Conservation (phyloP, 2,113 vertebrate genomes). For the Hippocampus guttulatus region DNA sequence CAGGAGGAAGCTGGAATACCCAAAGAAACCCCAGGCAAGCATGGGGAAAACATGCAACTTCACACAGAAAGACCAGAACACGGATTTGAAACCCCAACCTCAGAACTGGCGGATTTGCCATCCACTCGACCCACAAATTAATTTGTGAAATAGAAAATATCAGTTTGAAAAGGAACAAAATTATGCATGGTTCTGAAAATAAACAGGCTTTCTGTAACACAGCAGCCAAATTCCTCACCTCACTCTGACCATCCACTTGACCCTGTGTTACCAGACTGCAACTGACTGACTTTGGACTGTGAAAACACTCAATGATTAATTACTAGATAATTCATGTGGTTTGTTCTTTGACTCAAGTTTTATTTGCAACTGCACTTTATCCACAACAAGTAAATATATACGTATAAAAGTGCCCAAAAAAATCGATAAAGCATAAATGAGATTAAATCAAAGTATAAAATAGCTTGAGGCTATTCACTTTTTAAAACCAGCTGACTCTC, state of each 20-base stretch:
- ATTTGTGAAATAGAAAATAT: background rate
- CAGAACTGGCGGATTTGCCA: background rate
- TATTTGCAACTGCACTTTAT: background rate
- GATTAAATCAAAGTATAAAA: background rate
- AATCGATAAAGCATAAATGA: background rate
- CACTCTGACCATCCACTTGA: conserved; percentile 5
- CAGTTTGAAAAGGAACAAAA: background rate
- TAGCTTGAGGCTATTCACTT: background rate
- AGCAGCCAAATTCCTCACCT: conserved; percentile 30
- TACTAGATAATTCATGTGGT: background rate
- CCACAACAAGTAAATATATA: background rate
- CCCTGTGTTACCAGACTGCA: conserved; percentile 7
- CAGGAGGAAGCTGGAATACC: background rate
- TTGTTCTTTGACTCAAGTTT: background rate
- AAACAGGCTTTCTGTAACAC: conserved; percentile 12
- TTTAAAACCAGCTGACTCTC: background rate
- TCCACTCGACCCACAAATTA: background rate
- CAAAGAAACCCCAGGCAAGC: background rate
- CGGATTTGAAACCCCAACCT: background rate
- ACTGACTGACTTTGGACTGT: background rate
- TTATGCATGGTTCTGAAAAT: conserved; percentile 3
- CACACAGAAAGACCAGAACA: background rate
- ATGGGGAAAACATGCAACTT: background rate
- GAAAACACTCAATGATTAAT: conserved; percentile 7
- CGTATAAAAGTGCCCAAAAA: background rate